Base-by-base conservation (phyloP, 2,797 vertebrate genomes). In the Epinephelus awoara region DNA sequence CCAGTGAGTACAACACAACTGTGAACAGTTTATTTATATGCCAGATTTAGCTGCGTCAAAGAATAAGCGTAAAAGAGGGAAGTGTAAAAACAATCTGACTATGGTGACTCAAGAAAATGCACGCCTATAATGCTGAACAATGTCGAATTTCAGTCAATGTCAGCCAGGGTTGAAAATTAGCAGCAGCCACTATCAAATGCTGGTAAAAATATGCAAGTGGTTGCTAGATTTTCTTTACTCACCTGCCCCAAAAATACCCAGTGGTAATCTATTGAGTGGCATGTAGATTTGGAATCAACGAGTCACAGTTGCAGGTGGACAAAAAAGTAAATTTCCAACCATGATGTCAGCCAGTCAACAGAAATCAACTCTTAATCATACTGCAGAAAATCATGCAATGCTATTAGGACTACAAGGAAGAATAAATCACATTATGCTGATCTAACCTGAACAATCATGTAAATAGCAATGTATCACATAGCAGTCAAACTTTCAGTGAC, bases 311-410 rank as follows among this genome's bases (percentile, higher is more conserved):
- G 34, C 34, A 34, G 34, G 34, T 34, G 7, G 34, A 34, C 34
- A 8, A 34, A 34, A 34, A 8, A 8, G 34, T 34, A 34, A 8
- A 34, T 34, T 34, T 34, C 34, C 34, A 34, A 34, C 34, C 34
- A 6, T 8, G 34, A 11, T 18, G 6, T 64, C 25, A 54, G 1
- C 3, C 10, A 50, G 19, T 14, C 40, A 76, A 47, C 50, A 51
- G 2, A 56, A 69, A 72, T 21, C 5, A 59, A 67, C 52, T 74
- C 21, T 4, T 19, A 47, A 57, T 54, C 13, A 40, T 1, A 67
- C 15, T 25, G 27, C 29, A 51, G 21, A n/a, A 61, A 66, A 73
- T 63, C 3, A 52, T 64, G 5, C 18, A 69, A 78, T 81, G 19
- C 52, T 66, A 73, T 77, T 46, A 74, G 14, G 21, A 71, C 17